These are phyloP conservation scores for Clusia tigrina DNA, from an alignment of 2,888 invertebrate species.

Conservation along the genomic window DNA sequence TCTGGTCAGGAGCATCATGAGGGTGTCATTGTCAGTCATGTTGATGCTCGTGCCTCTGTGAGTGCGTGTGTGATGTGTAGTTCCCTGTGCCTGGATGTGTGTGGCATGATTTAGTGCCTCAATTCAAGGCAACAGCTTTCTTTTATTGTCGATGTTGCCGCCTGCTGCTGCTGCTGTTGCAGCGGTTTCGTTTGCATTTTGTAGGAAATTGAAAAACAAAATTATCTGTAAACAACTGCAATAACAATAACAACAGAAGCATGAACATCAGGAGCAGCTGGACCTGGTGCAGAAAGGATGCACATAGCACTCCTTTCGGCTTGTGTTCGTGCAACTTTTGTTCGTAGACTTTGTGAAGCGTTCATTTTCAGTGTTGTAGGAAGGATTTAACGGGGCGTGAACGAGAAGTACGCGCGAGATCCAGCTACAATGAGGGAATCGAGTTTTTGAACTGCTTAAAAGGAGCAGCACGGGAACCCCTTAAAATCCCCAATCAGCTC, in stretches of 20 bases:
- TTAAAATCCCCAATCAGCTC: too few species aligned
- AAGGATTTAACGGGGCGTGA: too few species aligned
- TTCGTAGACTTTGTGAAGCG: too few species aligned
- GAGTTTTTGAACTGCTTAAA: too few species aligned
- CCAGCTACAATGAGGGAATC: too few species aligned
- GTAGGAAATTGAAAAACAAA: neutral
- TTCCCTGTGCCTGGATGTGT: neutral
- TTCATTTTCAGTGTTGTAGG: too few species aligned
- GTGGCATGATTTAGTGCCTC: neutral
- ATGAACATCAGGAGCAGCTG: neutral
- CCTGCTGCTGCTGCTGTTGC: neutral
- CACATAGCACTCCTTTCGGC: too few species aligned
- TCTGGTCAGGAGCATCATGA: neutral
- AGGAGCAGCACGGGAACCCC: too few species aligned
- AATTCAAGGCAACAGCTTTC: neutral
- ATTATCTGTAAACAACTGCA: neutral
- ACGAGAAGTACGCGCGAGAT: too few species aligned
- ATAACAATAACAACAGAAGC: neutral
- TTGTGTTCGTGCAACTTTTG: too few species aligned
- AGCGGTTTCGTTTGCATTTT: neutral
- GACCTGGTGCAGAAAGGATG: neutral
- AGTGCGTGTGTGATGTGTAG: neutral
- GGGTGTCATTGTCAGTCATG: neutral
- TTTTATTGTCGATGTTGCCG: neutral
- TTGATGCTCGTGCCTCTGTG: neutral